phyloP scores from a whole-genome alignment of 2,113 vertebrate species.

The Gymnorhina tibicen region DNA sequence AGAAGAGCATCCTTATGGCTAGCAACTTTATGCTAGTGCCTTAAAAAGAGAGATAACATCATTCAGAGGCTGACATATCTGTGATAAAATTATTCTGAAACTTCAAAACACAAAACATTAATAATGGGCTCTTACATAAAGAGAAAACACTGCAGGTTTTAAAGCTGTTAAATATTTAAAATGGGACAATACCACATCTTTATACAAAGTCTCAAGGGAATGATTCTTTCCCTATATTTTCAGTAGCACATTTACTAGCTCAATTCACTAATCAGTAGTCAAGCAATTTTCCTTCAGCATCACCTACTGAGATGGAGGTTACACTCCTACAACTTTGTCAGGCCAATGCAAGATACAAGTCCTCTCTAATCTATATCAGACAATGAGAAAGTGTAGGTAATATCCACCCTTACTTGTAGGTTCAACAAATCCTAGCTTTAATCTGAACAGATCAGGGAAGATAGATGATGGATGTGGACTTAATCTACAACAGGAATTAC shows the following conservation, averaged over 20 bases:
- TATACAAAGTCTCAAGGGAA: background rate
- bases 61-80: background rate
- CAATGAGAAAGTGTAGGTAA: background rate
- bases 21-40: background rate
- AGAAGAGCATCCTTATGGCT: background rate
- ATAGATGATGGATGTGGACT: background rate
- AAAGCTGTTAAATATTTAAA: background rate
- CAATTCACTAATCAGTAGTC: background rate
- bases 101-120: background rate
- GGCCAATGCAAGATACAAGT: background rate
- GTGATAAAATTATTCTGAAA: background rate
- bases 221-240: background rate
- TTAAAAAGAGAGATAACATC: background rate
- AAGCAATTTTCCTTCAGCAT: background rate
- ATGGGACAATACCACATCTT: background rate
- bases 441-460: background rate
- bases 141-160: background rate
- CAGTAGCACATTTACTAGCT: background rate
- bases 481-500: background rate
- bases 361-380: background rate
- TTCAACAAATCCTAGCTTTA: background rate
- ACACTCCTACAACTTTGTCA: background rate
- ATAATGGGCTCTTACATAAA: background rate
- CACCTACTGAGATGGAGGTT: background rate
- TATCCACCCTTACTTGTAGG: background rate